phyloP scores from a whole-genome alignment of 2,797 vertebrate genomes.

The Chaetophractus vellerosus region DNA sequence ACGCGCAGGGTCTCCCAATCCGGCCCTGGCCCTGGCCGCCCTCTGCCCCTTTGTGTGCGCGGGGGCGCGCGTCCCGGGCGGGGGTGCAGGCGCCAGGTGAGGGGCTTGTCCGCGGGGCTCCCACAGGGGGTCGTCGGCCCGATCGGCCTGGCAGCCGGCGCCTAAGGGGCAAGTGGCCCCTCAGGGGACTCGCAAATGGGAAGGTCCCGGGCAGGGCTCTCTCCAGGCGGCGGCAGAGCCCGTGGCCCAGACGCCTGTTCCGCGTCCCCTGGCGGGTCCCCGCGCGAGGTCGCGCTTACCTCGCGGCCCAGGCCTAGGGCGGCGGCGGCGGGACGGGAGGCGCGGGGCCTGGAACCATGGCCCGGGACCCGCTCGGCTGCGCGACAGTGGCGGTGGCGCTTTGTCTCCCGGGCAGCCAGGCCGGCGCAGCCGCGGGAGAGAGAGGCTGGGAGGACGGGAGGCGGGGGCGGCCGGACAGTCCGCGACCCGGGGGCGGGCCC shows the following conservation, averaged over 20 bases:
- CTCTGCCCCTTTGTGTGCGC: neutral
- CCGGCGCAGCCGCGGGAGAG: constrained; percentile 56
- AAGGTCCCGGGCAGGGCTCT: neutral
- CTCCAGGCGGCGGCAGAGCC: neutral
- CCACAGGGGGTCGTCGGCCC: neutral
- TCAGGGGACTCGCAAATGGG: neutral
- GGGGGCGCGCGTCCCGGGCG: neutral
- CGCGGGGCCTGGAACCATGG: constrained; percentile 43
- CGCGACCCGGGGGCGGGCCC: neutral
- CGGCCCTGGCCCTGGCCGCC: neutral
- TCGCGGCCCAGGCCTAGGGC: constrained; percentile 56
- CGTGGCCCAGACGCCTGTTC: neutral
- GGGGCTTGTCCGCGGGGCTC: too few relatives aligned
- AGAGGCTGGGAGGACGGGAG: rapidly evolving
- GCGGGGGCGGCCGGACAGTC: neutral
- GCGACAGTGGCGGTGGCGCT: neutral
- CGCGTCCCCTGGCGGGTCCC: neutral
- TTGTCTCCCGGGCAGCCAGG: constrained; percentile 63
- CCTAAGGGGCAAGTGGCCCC: neutral
- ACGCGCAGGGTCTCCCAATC: neutral
- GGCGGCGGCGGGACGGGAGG: neutral
- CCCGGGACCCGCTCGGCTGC: neutral
- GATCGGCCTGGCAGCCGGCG: neutral
- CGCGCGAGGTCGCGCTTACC: constrained; percentile 69
- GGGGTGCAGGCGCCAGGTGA: neutral